Evolutionary conservation across 2,113 vertebrate species (phyloP).

Genomic region (Lagopus leucura): DNA sequence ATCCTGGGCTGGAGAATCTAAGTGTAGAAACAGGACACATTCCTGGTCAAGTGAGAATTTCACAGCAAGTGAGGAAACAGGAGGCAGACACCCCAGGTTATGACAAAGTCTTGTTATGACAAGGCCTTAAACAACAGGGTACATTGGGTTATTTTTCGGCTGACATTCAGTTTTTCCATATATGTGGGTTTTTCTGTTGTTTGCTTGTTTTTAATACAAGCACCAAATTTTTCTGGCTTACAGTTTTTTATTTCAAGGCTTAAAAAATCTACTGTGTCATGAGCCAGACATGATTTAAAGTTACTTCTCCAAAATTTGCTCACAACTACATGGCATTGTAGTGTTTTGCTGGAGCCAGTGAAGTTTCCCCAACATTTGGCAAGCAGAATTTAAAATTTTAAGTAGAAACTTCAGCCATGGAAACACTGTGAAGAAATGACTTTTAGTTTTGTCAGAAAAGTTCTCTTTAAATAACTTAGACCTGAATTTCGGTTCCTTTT

Average conservation of each 20-base stretch:
- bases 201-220: neutral
- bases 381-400: neutral
- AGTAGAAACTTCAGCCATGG: neutral
- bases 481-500: neutral
- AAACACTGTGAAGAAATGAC: neutral
- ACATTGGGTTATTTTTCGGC: neutral
- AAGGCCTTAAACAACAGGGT: neutral
- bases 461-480: neutral
- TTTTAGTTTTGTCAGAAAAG: neutral
- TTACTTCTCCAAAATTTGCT: neutral
- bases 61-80: neutral
- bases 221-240: neutral
- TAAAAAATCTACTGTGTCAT: neutral
- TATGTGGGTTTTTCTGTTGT: neutral
- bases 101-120: neutral
- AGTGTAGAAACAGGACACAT: neutral
- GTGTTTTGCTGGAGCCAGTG: neutral
- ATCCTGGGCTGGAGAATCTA: slow-evolving; percentile 52
- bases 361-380: neutral
- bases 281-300: neutral
- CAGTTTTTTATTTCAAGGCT: neutral
- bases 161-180: accelerated
- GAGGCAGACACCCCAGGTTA: neutral
- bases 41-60: neutral
- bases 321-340: accelerated